Evolutionary conservation across 2,113 vertebrate species (phyloP).

Genomic region (Heteronetta atricapilla): DNA sequence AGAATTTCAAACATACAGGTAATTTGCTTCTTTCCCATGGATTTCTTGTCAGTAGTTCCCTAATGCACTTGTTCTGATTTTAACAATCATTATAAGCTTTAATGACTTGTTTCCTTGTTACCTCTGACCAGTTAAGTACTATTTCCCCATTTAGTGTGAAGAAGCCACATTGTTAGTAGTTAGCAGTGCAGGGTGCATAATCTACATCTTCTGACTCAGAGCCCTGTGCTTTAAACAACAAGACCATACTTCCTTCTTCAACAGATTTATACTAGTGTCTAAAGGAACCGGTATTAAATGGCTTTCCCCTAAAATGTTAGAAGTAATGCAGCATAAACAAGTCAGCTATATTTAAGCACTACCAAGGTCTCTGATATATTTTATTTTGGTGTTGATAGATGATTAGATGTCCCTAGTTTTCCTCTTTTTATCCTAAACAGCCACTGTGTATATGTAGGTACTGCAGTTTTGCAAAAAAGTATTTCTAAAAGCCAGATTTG

Average conservation of each 20-base stretch:
- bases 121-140: not conserved
- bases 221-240: constrained; percentile 24
- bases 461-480: not conserved
- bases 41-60: not conserved
- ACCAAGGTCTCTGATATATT: not conserved
- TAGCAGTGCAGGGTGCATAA: not conserved
- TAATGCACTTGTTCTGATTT: not conserved
- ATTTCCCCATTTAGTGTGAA: constrained; percentile 19
- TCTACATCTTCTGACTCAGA: constrained; percentile 54
- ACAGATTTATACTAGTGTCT: not conserved
- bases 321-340: not conserved
- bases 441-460: not conserved
- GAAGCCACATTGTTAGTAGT: not conserved
- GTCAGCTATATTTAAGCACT: not conserved
- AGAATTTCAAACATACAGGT: not conserved
- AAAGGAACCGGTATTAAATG: not conserved
- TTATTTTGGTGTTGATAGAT: not conserved
- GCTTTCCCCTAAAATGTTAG: not conserved
- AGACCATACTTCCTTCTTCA: constrained; percentile 22
- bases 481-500: not conserved
- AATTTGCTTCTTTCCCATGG: not conserved
- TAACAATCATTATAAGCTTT: not conserved
- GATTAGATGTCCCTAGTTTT: not conserved
- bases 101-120: not conserved
- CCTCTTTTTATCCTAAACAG: not conserved